A percentile compares a stretch with the other conserved stretches of the same genome.
phyloP scores from a whole-genome alignment of 92 coral and sea anemone genomes.

The Plumapathes pennacea region DNA sequence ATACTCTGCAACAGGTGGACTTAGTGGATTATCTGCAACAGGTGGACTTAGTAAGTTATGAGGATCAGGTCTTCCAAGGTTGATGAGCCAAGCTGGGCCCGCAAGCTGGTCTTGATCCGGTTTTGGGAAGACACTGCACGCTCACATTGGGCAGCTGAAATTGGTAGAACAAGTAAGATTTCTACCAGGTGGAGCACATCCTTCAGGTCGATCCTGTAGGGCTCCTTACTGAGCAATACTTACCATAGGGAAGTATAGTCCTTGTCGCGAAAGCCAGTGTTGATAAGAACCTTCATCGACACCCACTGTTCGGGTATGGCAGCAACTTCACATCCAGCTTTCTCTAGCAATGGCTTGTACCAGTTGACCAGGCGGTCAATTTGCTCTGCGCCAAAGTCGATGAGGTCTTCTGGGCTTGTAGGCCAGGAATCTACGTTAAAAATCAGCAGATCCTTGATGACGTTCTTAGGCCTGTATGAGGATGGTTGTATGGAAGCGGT shows the following conservation, averaged over 20 bases:
- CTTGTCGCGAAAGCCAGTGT: conserved; percentile 29
- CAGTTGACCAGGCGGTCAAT: conserved; percentile 24
- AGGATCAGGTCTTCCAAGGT: conserved; percentile 51
- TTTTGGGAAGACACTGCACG: conserved; percentile 54
- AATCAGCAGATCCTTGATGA: conserved; percentile 30
- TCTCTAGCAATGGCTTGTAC: conserved; percentile 21
- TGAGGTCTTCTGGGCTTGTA: conserved; percentile 15
- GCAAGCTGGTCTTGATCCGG: conserved; percentile 52
- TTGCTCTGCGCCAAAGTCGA: conserved; percentile 36
- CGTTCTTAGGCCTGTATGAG: conserved; percentile 29
- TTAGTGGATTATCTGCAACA: neutral
- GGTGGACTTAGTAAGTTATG: conserved; percentile 40
- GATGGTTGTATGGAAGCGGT: conserved; percentile 12
- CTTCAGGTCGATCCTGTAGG: conserved; percentile 33
- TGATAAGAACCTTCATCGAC: conserved; percentile 19
- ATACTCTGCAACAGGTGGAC: conserved; percentile 39
- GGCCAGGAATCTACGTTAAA: conserved; percentile 40
- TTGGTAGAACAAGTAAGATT: conserved; percentile 48
- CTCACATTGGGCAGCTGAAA: conserved; percentile 61
- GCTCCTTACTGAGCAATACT: conserved; percentile 35
- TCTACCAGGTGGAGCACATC: conserved; percentile 54
- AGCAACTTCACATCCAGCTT: conserved; percentile 10
- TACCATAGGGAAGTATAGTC: conserved; percentile 41
- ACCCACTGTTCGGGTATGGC: conserved; percentile 20
- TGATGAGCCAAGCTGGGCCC: conserved; percentile 36